Percentiles rank a stretch among this genome's conserved stretches.
phyloP scores from a whole-genome alignment of 2,113 vertebrate species.

The Tympanuchus pallidicinctus region DNA sequence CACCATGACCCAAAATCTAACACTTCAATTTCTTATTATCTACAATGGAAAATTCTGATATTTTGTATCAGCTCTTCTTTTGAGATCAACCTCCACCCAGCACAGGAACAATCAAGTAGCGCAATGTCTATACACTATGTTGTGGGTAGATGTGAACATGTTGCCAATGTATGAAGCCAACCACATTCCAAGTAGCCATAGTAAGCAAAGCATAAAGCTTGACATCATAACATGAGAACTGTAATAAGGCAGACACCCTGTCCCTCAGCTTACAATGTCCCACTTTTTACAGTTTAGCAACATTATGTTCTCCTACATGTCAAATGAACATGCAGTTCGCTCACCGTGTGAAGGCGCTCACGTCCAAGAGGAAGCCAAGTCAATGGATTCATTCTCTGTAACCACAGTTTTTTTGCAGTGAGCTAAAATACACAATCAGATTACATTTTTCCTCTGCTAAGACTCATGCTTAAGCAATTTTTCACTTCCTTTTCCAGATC shows the following conservation, averaged over 20 bases:
- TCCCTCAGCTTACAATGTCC: neutral
- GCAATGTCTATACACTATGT: neutral
- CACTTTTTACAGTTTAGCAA: constrained; percentile 9
- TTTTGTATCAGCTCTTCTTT: neutral
- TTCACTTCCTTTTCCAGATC: constrained; percentile 17
- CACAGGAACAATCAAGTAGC: neutral
- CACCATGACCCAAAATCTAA: constrained; percentile 13
- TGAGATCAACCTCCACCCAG: neutral
- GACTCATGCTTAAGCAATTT: constrained; percentile 32
- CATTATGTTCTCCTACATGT: constrained; percentile 22
- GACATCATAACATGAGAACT: neutral
- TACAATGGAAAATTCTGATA: neutral
- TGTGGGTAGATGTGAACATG: neutral
- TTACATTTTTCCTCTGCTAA: constrained; percentile 19
- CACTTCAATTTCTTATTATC: constrained; percentile 14
- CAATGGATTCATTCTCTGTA: neutral
- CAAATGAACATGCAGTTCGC: neutral
- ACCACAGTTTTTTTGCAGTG: constrained; percentile 27
- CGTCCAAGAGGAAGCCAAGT: neutral
- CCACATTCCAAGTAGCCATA: neutral
- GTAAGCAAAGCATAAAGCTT: neutral
- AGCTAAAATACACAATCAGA: constrained; percentile 29
- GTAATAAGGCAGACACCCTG: neutral
- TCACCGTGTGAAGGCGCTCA: neutral
- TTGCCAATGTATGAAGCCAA: neutral